These are phyloP conservation scores for Pseudomyrmex concolor DNA, from an alignment of 1,140 invertebrate species.

Conservation along the genomic window DNA sequence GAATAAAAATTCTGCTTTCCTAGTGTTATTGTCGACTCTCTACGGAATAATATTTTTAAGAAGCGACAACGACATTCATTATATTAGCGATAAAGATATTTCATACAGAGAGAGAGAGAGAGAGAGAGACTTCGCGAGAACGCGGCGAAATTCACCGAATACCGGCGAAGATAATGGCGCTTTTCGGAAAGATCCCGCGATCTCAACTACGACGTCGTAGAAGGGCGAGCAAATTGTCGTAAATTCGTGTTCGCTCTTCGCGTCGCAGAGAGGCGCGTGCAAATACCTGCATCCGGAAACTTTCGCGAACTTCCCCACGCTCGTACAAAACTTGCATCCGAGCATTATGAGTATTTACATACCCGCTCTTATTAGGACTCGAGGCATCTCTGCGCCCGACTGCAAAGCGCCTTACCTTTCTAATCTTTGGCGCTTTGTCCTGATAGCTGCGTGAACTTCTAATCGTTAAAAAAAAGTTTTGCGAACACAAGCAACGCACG, in stretches of 20 bases:
- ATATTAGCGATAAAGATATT: background rate
- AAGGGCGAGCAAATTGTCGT: constrained; percentile 26
- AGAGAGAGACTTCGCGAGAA: background rate
- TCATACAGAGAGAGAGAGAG: background rate
- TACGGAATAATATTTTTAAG: background rate
- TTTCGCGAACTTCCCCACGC: constrained; percentile 53
- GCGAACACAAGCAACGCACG: background rate
- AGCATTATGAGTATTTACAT: constrained; percentile 62
- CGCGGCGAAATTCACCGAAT: constrained; percentile 39
- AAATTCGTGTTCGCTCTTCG: constrained; percentile 39
- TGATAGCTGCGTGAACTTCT: constrained; percentile 35
- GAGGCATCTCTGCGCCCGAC: background rate
- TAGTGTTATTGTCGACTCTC: constrained; percentile 4
- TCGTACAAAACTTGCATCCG: constrained; percentile 29
- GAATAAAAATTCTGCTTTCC: constrained; percentile 33
- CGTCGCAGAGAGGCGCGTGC: constrained; percentile 28
- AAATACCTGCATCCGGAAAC: constrained; percentile 58
- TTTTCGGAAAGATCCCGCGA: constrained; percentile 32
- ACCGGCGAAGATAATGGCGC: constrained; percentile 25
- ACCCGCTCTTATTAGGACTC: constrained; percentile 15
- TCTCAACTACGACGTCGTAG: background rate
- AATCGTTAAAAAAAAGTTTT: constrained; percentile 7
- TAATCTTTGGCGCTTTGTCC: constrained; percentile 21
- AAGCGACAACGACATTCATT: background rate
- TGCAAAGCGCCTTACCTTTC: constrained; percentile 12